Evolutionary conservation across 2,888 invertebrate species (phyloP).

Genomic region (Tetramorium bicarinatum): DNA sequence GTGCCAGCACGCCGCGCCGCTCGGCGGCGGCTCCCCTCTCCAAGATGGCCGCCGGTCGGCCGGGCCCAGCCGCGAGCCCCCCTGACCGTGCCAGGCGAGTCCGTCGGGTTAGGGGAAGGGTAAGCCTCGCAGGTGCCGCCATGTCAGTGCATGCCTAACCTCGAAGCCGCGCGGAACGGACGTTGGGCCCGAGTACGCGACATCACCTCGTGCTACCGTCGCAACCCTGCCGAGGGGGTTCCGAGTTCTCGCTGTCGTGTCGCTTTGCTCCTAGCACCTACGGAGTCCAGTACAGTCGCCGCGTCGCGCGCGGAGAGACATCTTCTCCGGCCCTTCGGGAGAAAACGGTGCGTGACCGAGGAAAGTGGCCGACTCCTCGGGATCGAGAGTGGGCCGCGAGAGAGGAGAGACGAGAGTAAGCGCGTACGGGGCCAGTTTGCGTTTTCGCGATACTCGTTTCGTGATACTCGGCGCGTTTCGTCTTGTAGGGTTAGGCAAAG

Average conservation of each 20-base stretch:
- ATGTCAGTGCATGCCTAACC: constrained; percentile 86
- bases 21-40: constrained; percentile 79
- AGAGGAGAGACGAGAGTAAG: not conserved
- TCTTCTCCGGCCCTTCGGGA: too few relatives aligned
- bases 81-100: constrained; percentile 79
- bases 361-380: not conserved
- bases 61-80: constrained; percentile 80
- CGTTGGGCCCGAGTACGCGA: constrained; percentile 80
- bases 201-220: constrained; percentile 68
- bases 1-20: constrained; percentile 58
- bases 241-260: not conserved
- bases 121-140: constrained; percentile 86
- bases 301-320: too few relatives aligned
- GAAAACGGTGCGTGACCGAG: not conserved
- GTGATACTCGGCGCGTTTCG: not conserved
- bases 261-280: not conserved
- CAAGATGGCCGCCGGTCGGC: constrained; percentile 84
- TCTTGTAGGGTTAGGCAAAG: not conserved
- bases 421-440: not conserved
- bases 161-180: constrained; percentile 85
- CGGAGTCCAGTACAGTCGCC: too few relatives aligned
- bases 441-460: too few relatives aligned
- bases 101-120: constrained; percentile 81
- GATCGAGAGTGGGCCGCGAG: constrained; percentile 14
- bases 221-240: constrained; percentile 42